Evolutionary conservation across 2,888 invertebrate genomes (phyloP).

Genomic region (Ennomos quercinarius): DNA sequence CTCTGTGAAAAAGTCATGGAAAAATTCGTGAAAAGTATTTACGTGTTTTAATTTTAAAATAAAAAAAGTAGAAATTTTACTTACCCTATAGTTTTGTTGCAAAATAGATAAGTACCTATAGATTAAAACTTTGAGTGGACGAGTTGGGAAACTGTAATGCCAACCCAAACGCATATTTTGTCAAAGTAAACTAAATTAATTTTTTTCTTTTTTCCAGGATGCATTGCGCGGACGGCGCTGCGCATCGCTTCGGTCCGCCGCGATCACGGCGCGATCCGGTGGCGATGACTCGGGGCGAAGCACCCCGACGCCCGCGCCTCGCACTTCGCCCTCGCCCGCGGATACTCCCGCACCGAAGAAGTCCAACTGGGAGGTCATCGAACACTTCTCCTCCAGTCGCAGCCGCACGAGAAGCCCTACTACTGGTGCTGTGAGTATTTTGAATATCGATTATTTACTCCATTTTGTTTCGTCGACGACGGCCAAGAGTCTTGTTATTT

Average conservation of each 20-base stretch:
- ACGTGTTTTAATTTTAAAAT: too few relatives aligned
- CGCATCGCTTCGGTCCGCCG: constrained; percentile 84
- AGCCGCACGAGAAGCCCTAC: constrained; percentile 81
- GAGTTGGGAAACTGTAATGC: too few relatives aligned
- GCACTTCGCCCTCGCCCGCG: constrained; percentile 84
- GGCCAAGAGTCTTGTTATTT: too few relatives aligned
- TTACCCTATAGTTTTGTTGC: too few relatives aligned
- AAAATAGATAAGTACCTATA: too few relatives aligned
- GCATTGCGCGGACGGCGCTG: constrained; percentile 87
- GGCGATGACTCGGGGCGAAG: constrained; percentile 74
- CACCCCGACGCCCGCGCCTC: constrained; percentile 72
- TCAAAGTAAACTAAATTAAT: too few relatives aligned
- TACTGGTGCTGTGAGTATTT: constrained; percentile 68
- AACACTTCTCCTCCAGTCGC: constrained; percentile 90
- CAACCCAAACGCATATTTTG: too few relatives aligned
- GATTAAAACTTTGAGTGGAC: too few relatives aligned
- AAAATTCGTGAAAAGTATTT: too few relatives aligned
- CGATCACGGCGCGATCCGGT: constrained; percentile 57
- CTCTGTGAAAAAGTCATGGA: too few relatives aligned
- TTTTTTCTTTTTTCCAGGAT: constrained; percentile 84
- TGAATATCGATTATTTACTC: neutral
- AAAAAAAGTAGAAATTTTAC: too few relatives aligned
- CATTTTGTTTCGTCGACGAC: too few relatives aligned
- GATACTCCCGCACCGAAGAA: constrained; percentile 87
- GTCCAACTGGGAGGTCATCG: constrained; percentile 96